phyloP scores from a whole-genome alignment of 2,113 vertebrate genomes.

The Paraplagusia blochii region DNA sequence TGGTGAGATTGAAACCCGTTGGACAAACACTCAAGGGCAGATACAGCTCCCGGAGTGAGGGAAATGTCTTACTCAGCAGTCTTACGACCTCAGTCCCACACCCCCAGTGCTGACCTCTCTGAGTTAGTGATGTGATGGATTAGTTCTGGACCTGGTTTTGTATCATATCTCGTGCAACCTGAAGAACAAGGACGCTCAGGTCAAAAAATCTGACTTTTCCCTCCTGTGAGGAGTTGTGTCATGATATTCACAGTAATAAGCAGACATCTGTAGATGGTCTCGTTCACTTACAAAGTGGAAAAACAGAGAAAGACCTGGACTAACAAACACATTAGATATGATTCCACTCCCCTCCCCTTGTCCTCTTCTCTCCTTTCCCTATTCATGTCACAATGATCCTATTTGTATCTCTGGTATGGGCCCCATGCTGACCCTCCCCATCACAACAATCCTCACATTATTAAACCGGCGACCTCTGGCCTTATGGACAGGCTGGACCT shows the following conservation, averaged over 20 bases:
- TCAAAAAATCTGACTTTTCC: slow-evolving; percentile 33
- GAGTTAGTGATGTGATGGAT: slow-evolving; percentile 38
- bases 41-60: slow-evolving; percentile 31
- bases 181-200: slow-evolving; percentile 30
- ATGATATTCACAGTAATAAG: slow-evolving; percentile 26
- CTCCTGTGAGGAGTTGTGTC: slow-evolving; percentile 28
- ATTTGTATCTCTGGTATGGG: slow-evolving; percentile 34
- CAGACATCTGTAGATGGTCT: slow-evolving; percentile 3
- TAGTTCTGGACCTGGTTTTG: not conserved
- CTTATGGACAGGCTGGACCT: slow-evolving; percentile 30
- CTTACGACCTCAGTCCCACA: slow-evolving; percentile 39
- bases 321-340: slow-evolving; percentile 19
- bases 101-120: slow-evolving; percentile 32
- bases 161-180: slow-evolving; percentile 13
- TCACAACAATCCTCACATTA: slow-evolving; percentile 64
- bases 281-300: slow-evolving; percentile 10
- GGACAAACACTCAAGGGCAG: slow-evolving; percentile 26
- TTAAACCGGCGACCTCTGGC: slow-evolving; percentile 57
- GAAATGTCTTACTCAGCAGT: slow-evolving; percentile 40
- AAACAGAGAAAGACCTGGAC: not conserved
- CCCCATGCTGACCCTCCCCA: slow-evolving; percentile 4
- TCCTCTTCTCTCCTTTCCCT: slow-evolving; percentile 7
- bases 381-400: slow-evolving; percentile 47
- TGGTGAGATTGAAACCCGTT: not conserved
- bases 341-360: slow-evolving; percentile 10